Evolutionary conservation across 2,113 vertebrate genomes (phyloP), one percentile per base, ranked within the genome.

Genomic region (Paraplagusia blochii): DNA sequence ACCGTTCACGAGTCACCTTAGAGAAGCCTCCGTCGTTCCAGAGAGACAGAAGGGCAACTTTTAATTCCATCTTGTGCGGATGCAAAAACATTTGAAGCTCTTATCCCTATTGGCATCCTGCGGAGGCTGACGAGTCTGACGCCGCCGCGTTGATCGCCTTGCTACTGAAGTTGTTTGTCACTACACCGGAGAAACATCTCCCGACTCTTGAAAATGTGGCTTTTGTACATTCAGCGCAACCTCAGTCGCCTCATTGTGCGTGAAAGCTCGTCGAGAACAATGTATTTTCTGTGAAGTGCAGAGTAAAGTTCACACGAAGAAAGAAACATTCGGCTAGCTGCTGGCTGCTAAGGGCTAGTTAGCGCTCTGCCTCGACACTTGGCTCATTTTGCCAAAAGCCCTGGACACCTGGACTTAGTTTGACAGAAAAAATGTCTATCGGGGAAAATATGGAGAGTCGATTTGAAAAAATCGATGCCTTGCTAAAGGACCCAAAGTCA

Each of bases 401-500:
- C 13, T 5, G 12, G 48, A 63, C 52, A n/a, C 14, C 70, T 59
- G 68, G 74, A 71, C 74, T 70, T 53, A 64, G 15, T 57, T 74
- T 44, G 63, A 69, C 53, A 52, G 63, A 57, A 70, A 90, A 83
- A 82, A 98, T 98, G 96, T 94, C 96, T 82, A 89, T 92, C 35
- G 92, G 92, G 74, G 92, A 95, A 79, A 95, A 85, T 76, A 92
- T 99, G 85, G 93, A 93, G 80, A 91, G 92, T 86, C 96, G 97
- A 1, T 98, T 98, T 88, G 94, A 94, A 59, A 98, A 97, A 88
- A 97, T 99, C 89, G 94, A 98, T 84, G 89, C 91, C 85, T 93
- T 96, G 92, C 83, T 99, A 81, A 93, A 93, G 86, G 93, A 98
- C 77, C 95, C 97, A 66, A 95, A 96, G 74, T 99, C 95, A 40